Evolutionary conservation across 2,113 vertebrate species (phyloP).

Genomic region (Coptodon bakossiorum): DNA sequence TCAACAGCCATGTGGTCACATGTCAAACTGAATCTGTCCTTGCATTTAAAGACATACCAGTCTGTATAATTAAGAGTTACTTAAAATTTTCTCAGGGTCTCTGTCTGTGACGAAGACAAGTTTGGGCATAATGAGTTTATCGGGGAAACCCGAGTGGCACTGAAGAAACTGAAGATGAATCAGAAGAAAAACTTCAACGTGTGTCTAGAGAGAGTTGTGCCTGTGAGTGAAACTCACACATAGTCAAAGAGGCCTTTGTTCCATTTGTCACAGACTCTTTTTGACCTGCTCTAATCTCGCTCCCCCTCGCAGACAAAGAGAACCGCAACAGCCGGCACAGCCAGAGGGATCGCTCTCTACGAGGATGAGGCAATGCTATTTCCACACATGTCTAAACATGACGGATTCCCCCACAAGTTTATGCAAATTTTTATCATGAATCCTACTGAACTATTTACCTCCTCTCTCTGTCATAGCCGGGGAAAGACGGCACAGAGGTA

Average conservation of each 20-base stretch:
- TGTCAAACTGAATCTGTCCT: background rate
- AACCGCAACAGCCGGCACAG: constrained; percentile 76
- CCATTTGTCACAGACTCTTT: background rate
- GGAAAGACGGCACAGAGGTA: constrained; percentile 77
- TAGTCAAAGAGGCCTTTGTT: background rate
- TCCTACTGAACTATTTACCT: background rate
- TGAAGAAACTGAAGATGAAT: constrained; percentile 93
- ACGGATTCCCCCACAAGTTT: constrained; percentile 8
- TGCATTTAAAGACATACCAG: background rate
- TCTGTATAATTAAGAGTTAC: background rate
- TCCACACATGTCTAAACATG: constrained; percentile 24
- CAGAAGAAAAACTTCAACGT: constrained; percentile 95
- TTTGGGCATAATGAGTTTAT: constrained; percentile 98
- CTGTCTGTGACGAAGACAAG: constrained; percentile 96
- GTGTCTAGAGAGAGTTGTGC: constrained; percentile 90
- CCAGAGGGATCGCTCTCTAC: constrained; percentile 91
- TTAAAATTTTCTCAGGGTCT: constrained; percentile 75
- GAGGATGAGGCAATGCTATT: constrained; percentile 86
- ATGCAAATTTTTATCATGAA: background rate
- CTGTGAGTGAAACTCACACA: constrained; percentile 69
- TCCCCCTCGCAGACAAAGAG: constrained; percentile 79
- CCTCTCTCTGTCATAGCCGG: constrained; percentile 55
- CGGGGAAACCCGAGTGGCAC: constrained; percentile 89
- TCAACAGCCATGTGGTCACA: background rate
- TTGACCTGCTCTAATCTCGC: background rate